phyloP scores from a whole-genome alignment of 2,888 invertebrate genomes.

The Diaprepes abbreviatus region DNA sequence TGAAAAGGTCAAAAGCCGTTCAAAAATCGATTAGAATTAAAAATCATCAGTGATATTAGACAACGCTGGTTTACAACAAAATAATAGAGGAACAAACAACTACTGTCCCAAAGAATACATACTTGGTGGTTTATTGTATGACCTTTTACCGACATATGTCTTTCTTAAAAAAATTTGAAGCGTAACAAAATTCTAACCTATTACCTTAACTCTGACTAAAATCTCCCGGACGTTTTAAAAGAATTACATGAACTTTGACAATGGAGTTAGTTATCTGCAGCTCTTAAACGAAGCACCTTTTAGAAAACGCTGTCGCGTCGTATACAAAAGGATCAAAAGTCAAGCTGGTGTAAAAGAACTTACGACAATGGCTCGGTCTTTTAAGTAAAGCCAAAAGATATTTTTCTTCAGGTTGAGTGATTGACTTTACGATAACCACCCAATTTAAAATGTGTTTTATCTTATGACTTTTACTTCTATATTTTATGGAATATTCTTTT shows the following conservation, averaged over 20 bases:
- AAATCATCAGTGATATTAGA: too few relatives aligned
- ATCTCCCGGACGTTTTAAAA: not conserved
- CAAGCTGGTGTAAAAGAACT: constrained; percentile 34
- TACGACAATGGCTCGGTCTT: constrained; percentile 21
- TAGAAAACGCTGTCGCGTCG: constrained; percentile 2
- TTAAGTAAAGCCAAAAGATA: constrained; percentile 10
- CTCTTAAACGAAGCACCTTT: constrained; percentile 35
- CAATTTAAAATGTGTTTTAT: not conserved
- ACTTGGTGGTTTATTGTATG: too few relatives aligned
- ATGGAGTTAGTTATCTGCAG: constrained; percentile 28
- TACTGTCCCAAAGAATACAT: too few relatives aligned
- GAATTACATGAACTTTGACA: constrained; percentile 16
- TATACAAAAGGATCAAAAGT: constrained; percentile 33
- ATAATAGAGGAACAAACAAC: too few relatives aligned
- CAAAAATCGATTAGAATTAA: too few relatives aligned
- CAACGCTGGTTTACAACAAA: too few relatives aligned
- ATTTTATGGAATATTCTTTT: too few relatives aligned
- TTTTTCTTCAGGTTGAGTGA: constrained; percentile 9
- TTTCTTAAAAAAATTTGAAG: too few relatives aligned
- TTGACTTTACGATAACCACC: constrained; percentile 9
- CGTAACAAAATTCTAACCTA: too few relatives aligned
- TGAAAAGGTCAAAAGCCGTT: too few relatives aligned
- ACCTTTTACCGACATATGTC: too few relatives aligned
- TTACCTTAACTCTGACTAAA: not conserved
- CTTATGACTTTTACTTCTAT: not conserved